Evolutionary conservation across 2,113 vertebrate genomes (phyloP).

Genomic region (Anseranas semipalmata): DNA sequence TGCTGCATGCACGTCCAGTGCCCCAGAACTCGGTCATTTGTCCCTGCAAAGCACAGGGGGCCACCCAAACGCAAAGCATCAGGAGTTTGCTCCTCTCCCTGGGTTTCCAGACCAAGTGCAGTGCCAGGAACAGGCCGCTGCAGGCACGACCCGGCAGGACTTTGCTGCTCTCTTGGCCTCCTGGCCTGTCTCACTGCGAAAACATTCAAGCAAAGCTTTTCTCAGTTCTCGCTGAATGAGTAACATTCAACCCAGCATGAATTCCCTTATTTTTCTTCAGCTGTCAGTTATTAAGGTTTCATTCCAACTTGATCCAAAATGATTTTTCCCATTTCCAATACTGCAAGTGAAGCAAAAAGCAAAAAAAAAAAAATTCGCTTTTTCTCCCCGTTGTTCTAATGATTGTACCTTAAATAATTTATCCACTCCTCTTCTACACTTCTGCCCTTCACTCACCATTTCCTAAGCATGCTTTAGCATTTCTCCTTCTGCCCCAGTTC

Average conservation of each 20-base stretch:
- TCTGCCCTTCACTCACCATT: neutral
- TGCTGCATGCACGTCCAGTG: neutral
- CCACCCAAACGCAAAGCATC: fast-evolving
- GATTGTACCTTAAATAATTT: slow-evolving; percentile 50
- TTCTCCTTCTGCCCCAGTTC: slow-evolving; percentile 32
- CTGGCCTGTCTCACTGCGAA: neutral
- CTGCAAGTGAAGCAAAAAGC: slow-evolving; percentile 33
- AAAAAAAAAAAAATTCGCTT: neutral
- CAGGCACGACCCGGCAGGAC: neutral
- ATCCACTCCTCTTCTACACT: neutral
- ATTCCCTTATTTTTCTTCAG: neutral
- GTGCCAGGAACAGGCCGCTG: neutral
- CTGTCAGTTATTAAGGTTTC: neutral
- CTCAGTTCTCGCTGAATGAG: neutral
- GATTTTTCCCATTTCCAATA: slow-evolving; percentile 38
- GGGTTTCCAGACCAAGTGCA: neutral
- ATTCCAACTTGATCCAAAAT: slow-evolving; percentile 30
- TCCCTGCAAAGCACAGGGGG: neutral
- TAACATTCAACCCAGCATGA: neutral
- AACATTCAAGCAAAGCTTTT: neutral
- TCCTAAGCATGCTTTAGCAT: neutral
- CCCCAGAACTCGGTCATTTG: neutral
- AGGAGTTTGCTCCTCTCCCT: neutral
- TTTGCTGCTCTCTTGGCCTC: neutral
- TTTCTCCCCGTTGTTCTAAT: neutral